Percentiles rank a stretch among this genome's conserved stretches.
These are phyloP conservation scores for Urocolius indicus DNA, from an alignment of 2,113 vertebrate species.

Conservation along the genomic window DNA sequence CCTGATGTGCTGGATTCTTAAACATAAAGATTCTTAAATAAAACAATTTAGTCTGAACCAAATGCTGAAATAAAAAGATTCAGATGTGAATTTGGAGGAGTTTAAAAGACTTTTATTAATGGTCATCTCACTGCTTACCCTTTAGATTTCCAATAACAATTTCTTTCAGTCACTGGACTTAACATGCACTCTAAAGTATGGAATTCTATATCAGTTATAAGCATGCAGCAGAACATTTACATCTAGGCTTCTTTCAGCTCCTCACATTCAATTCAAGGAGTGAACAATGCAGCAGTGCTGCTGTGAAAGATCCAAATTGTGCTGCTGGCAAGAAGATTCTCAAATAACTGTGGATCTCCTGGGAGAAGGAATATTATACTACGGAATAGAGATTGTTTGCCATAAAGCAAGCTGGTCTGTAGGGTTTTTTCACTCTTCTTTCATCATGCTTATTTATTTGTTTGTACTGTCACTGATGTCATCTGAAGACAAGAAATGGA, in stretches of 20 bases:
- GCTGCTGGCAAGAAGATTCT: slow-evolving; percentile 70
- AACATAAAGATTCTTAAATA: background rate
- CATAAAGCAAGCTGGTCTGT: background rate
- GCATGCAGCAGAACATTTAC: slow-evolving; percentile 42
- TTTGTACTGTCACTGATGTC: slow-evolving; percentile 21
- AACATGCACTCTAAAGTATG: slow-evolving; percentile 13
- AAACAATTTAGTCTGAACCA: background rate
- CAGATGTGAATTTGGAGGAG: background rate
- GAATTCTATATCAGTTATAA: background rate
- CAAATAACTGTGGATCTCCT: slow-evolving; percentile 61
- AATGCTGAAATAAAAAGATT: background rate
- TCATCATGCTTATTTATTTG: slow-evolving; percentile 53
- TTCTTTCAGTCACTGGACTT: slow-evolving; percentile 46
- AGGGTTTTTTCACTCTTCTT: background rate
- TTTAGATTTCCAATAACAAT: slow-evolving; percentile 8
- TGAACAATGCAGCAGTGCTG: slow-evolving; percentile 48
- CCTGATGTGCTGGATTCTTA: background rate
- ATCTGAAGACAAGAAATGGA: slow-evolving; percentile 40
- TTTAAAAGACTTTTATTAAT: background rate
- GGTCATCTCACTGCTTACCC: background rate
- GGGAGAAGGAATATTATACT: slow-evolving; percentile 62
- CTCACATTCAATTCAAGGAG: slow-evolving; percentile 29
- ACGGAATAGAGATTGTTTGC: slow-evolving; percentile 35
- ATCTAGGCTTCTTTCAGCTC: slow-evolving; percentile 22
- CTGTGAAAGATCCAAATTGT: slow-evolving; percentile 50